Percentiles rank a stretch among this genome's conserved stretches.
Conservation (phyloP, 1,140 invertebrate species). For the Monochamus saltuarius region DNA sequence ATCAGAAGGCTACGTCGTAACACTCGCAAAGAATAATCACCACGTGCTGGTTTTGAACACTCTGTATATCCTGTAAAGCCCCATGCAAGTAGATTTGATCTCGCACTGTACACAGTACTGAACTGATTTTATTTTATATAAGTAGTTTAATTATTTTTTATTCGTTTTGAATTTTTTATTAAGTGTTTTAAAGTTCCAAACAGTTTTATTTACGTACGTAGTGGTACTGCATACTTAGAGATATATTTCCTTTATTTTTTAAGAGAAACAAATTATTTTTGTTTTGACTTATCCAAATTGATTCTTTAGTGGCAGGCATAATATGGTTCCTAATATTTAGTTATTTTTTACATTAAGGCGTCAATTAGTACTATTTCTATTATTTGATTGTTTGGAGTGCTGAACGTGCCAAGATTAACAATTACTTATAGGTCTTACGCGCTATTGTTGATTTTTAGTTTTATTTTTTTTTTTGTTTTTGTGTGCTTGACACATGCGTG, state of each 20-base stretch:
- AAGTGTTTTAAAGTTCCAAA: constrained; percentile 3
- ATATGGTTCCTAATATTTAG: constrained; percentile 44
- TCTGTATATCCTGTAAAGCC: constrained; percentile 79
- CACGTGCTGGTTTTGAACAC: constrained; percentile 95
- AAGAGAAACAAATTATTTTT: constrained; percentile 30
- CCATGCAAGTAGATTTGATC: constrained; percentile 46
- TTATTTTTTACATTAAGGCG: constrained; percentile 20
- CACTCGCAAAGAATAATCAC: constrained; percentile 97
- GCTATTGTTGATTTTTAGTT: constrained; percentile 21
- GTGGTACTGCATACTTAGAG: background rate
- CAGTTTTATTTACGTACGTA: background rate
- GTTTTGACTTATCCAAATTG: constrained; percentile 30
- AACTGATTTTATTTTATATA: constrained; percentile 47
- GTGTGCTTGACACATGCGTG: constrained; percentile 5
- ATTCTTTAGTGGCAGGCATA: constrained; percentile 36
- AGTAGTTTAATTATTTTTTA: constrained; percentile 33
- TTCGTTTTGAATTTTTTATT: constrained; percentile 32
- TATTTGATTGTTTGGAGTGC: constrained; percentile 29
- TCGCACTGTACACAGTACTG: constrained; percentile 49
- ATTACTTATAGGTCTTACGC: constrained; percentile 18
- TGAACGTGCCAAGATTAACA: constrained; percentile 38
- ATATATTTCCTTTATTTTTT: constrained; percentile 26
- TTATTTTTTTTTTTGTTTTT: constrained; percentile 20
- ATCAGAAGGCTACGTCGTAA: constrained; percentile 94
- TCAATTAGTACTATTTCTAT: constrained; percentile 24